Conservation (phyloP, 2,113 vertebrate genomes). For the Geococcyx californianus region DNA sequence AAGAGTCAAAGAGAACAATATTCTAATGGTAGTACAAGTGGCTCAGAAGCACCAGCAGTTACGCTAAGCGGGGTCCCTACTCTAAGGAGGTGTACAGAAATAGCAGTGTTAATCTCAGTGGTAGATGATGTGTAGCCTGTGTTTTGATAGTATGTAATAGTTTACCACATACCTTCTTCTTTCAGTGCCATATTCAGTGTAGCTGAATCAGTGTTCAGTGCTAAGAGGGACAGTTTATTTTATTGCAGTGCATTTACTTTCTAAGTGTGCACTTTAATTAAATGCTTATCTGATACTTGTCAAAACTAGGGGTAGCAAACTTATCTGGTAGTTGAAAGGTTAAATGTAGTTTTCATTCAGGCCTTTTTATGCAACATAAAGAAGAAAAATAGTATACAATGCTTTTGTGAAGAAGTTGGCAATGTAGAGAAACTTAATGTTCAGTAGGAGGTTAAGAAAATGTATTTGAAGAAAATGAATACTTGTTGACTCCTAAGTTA, state of each 20-base stretch:
- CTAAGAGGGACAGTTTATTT: not conserved
- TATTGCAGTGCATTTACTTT: not conserved
- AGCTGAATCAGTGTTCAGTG: not conserved
- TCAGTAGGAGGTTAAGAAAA: not conserved
- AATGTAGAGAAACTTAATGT: not conserved
- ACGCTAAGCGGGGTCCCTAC: too few relatives aligned
- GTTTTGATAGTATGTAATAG: not conserved
- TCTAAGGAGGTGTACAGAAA: not conserved
- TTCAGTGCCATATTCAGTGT: not conserved
- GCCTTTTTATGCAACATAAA: conserved; percentile 18
- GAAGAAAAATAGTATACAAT: not conserved
- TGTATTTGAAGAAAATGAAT: not conserved
- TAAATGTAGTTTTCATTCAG: not conserved
- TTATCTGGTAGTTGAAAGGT: not conserved
- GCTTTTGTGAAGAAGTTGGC: not conserved
- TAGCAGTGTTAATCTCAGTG: not conserved
- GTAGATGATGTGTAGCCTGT: not conserved
- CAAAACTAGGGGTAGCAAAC: not conserved
- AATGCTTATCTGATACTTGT: not conserved
- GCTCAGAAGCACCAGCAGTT: not conserved
- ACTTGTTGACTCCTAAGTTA: not conserved
- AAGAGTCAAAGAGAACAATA: not conserved
- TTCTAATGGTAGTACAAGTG: not conserved
- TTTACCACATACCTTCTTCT: not conserved
- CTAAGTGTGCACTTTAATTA: not conserved